A percentile compares a stretch with the other conserved stretches of the same genome.
These are phyloP conservation scores for Neopipo cinnamomea DNA, from an alignment of 2,113 vertebrate genomes.

Conservation along the genomic window DNA sequence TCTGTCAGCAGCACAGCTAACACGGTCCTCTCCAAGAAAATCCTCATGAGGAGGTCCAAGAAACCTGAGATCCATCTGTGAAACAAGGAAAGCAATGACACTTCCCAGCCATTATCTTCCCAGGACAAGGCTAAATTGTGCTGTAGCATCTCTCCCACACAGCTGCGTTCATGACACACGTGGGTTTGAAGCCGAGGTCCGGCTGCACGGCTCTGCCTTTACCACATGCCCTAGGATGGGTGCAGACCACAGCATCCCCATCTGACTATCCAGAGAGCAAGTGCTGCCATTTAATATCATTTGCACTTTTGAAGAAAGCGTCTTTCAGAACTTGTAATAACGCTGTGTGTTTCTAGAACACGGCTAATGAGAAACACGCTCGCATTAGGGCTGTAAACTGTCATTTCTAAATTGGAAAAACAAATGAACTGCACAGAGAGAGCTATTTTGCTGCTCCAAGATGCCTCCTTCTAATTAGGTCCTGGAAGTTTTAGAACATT, in stretches of 20 bases:
- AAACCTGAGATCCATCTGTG: neutral
- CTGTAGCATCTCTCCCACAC: neutral
- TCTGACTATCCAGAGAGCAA: neutral
- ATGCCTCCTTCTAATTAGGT: neutral
- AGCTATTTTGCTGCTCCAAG: neutral
- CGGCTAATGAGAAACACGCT: conserved; percentile 9
- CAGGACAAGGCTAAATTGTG: neutral
- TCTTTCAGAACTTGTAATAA: neutral
- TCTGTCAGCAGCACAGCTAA: neutral
- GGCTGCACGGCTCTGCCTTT: neutral
- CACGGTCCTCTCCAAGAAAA: neutral
- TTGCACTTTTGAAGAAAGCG: neutral
- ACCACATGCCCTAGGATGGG: accelerated
- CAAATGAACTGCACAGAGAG: conserved; percentile 10
- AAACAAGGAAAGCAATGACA: neutral
- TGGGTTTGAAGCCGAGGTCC: neutral
- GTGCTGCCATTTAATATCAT: neutral
- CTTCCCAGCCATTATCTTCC: neutral
- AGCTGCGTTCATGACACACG: accelerated
- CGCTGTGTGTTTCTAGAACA: neutral
- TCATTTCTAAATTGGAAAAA: conserved; percentile 28
- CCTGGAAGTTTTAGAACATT: neutral
- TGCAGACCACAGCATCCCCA: neutral
- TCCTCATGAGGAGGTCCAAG: neutral
- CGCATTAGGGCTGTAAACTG: neutral